Conservation (phyloP, 2,888 invertebrate species). For the Pterostichus madidus region DNA sequence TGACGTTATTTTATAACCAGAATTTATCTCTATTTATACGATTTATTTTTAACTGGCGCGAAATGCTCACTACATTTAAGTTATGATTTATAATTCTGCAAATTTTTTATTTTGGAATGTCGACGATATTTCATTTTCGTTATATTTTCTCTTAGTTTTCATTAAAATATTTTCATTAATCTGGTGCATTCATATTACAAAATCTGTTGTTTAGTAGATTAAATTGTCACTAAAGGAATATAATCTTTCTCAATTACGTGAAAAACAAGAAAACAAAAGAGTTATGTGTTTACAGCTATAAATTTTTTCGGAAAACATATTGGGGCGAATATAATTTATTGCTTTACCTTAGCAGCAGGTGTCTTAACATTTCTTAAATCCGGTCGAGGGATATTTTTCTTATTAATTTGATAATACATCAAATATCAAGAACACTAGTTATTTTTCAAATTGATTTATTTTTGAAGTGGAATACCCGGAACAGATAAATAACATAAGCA, state of each 20-base stretch:
- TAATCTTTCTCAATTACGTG: not conserved
- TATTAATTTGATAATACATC: slow-evolving; percentile 40
- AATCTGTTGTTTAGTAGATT: no score
- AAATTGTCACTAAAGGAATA: not conserved
- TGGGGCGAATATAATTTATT: slow-evolving; percentile 1
- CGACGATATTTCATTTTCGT: not conserved
- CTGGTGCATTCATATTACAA: no score
- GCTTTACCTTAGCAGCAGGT: not conserved
- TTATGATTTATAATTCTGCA: not conserved
- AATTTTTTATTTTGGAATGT: not conserved
- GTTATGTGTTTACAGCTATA: not conserved
- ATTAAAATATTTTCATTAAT: not conserved
- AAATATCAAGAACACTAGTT: not conserved
- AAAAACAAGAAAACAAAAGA: not conserved
- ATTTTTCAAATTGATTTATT: no score
- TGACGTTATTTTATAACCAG: slow-evolving; percentile 4
- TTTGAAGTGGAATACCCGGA: no score
- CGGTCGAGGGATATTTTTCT: not conserved
- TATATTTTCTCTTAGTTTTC: not conserved
- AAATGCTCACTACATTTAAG: not conserved
- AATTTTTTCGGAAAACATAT: not conserved
- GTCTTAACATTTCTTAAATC: no score
- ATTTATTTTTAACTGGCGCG: not conserved
- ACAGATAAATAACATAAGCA: no score
- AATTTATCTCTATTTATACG: not conserved